Conservation (phyloP, 1,140 invertebrate species). For the Lepidurus arcticus region DNA sequence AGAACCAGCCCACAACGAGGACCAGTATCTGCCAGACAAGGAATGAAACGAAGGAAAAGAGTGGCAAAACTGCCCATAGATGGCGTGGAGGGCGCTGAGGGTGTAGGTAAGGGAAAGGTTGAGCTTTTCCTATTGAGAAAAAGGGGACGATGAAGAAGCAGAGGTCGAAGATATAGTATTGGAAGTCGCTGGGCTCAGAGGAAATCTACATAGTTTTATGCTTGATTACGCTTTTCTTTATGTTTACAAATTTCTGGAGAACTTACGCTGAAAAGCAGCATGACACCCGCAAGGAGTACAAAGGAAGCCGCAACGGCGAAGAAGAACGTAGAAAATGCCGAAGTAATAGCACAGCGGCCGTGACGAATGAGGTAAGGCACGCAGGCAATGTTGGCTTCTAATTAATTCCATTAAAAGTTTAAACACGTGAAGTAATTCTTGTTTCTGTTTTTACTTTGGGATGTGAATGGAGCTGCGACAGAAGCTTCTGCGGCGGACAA, state of each 20-base stretch:
- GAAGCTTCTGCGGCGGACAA: slow-evolving; percentile 53
- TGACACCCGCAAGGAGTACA: slow-evolving; percentile 28
- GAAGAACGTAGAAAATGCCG: slow-evolving; percentile 56
- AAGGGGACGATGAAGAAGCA: slow-evolving; percentile 29
- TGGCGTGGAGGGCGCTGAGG: slow-evolving; percentile 26
- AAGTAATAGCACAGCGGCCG: slow-evolving; percentile 53
- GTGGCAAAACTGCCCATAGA: slow-evolving; percentile 31
- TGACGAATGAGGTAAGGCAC: slow-evolving; percentile 51
- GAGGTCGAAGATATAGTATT: slow-evolving; percentile 28
- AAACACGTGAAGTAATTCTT: neutral
- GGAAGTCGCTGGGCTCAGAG: slow-evolving; percentile 32
- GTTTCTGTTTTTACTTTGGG: slow-evolving; percentile 41
- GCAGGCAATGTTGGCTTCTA: slow-evolving; percentile 50
- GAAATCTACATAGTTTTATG: slow-evolving; percentile 25
- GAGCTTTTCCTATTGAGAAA: slow-evolving; percentile 30
- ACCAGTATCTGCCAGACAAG: slow-evolving; percentile 31
- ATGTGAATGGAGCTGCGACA: slow-evolving; percentile 59
- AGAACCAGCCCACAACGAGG: slow-evolving; percentile 31
- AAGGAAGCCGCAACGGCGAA: slow-evolving; percentile 52
- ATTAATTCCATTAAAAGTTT: neutral
- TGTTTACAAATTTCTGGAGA: neutral
- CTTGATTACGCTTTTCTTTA: neutral
- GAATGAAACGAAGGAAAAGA: slow-evolving; percentile 33
- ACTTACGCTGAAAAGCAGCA: slow-evolving; percentile 31
- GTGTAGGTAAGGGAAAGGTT: slow-evolving; percentile 25